Evolutionary conservation across 2,113 vertebrate species (phyloP).

Genomic region (Polyodon spathula): DNA sequence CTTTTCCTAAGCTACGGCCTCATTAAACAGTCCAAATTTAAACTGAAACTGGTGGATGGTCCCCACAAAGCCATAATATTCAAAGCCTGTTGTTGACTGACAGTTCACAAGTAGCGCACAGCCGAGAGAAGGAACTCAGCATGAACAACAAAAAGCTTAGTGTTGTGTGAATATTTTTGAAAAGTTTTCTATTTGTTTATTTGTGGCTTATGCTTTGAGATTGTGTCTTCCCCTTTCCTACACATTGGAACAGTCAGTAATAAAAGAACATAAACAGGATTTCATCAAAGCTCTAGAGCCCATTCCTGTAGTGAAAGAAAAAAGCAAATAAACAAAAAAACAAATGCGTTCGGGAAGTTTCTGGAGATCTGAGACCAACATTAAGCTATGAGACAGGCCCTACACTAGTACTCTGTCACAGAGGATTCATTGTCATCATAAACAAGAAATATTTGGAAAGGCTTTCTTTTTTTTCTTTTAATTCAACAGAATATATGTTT

Average conservation of each 20-base stretch:
- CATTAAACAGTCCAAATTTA: slow-evolving; percentile 12
- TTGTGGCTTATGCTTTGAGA: slow-evolving; percentile 5
- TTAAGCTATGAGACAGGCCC: not conserved
- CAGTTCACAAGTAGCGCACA: not conserved
- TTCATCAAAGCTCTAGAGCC: slow-evolving; percentile 10
- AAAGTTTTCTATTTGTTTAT: slow-evolving; percentile 12
- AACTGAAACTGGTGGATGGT: not conserved
- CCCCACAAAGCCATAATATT: slow-evolving; percentile 1
- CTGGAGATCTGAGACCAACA: slow-evolving; percentile 7
- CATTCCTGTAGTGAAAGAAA: slow-evolving; percentile 16
- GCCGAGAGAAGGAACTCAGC: not conserved
- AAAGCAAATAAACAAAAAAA: slow-evolving; percentile 18
- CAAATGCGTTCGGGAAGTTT: not conserved
- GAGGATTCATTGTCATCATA: slow-evolving; percentile 4
- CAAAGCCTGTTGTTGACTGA: slow-evolving; percentile 2
- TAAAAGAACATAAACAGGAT: slow-evolving; percentile 24
- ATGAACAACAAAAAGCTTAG: not conserved
- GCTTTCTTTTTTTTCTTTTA: too few relatives aligned
- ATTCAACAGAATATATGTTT: too few relatives aligned
- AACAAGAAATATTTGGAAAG: too few relatives aligned
- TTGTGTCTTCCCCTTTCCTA: slow-evolving; percentile 16
- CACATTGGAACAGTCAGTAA: slow-evolving; percentile 6
- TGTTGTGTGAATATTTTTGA: not conserved
- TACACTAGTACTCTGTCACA: slow-evolving; percentile 3
- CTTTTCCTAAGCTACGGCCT: slow-evolving; percentile 17